These are phyloP conservation scores for Cinclus cinclus DNA, from an alignment of 2,113 vertebrate genomes.

Conservation along the genomic window DNA sequence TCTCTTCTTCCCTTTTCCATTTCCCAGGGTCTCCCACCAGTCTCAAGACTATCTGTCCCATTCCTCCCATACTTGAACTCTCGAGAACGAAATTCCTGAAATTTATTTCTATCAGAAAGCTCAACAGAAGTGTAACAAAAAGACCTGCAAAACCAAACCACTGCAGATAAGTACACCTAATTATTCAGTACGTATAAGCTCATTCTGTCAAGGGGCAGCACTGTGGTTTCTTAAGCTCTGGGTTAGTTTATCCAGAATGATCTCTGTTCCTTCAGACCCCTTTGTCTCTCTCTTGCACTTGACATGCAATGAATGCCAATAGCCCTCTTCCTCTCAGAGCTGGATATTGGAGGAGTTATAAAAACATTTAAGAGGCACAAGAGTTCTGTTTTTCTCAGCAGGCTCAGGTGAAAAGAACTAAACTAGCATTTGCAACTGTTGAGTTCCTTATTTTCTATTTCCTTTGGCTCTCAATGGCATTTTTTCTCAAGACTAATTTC, in stretches of 20 bases:
- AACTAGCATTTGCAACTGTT: background rate
- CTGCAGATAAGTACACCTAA: background rate
- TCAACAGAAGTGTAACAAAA: background rate
- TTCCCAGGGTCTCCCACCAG: background rate
- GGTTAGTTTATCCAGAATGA: background rate
- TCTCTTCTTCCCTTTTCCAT: background rate
- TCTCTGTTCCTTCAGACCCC: background rate
- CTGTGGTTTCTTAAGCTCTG: background rate
- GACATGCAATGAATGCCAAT: background rate
- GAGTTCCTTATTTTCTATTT: background rate
- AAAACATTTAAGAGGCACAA: background rate
- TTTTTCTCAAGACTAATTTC: conserved; percentile 50
- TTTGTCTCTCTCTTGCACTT: background rate
- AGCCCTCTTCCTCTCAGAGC: background rate
- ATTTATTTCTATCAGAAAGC: background rate
- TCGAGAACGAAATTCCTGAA: background rate
- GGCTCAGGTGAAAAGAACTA: background rate
- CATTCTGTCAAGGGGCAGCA: background rate
- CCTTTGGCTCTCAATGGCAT: background rate
- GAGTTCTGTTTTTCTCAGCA: background rate
- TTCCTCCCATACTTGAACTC: rapidly evolving
- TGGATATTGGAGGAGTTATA: background rate
- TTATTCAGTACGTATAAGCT: background rate
- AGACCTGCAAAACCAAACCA: background rate
- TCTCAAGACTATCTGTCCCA: background rate